Evolutionary conservation across 2,113 vertebrate species (phyloP), one percentile per base, ranked within the genome.

Genomic region (Anoura caudifer): DNA sequence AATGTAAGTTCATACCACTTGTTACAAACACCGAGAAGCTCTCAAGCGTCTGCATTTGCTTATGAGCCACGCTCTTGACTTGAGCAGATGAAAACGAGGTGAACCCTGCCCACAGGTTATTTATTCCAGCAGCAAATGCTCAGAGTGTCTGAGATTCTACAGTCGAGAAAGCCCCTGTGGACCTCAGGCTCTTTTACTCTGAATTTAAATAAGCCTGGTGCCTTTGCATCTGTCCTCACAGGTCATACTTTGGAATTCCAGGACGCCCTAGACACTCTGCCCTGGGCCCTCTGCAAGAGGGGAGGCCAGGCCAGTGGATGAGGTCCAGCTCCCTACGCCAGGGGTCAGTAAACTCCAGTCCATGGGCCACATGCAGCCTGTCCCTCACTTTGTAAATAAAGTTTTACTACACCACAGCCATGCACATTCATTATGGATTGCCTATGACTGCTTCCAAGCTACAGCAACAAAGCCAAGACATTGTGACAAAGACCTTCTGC

Each of bases 161-260:
- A 86, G 94, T 45, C 54, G 13, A 0, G 2, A n/a, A 95, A 79
- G 91, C 36, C 92, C 85, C 94, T 19, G 22, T 28, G 52, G 95
- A 83, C 54, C 56, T 65, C 22, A 3, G 63, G 24, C 80, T 91
- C 81, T 50, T 96, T 94, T 84, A 47, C 76, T 94, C 72, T 91
- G 97, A 94, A 96, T 97, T 92, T 95, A 96, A 95, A 97, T 94
- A 92, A 97, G 87, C 28, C 38, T 22, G 5, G 38, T 45, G 54
- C 59, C 92, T 97, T 95, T 91, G 73, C 36, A 36, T 77, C 63
- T 93, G 54, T 95, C 87, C 41, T 83, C 83, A 28, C 0, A 43
- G 47, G 73, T 96, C 92, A 45, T n/a, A n/a, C 52, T 79, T 95
- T 47, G 93, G 83, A 86, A 56, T 8, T 59, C 83, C 83, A 90